Conservation (phyloP, 2,113 vertebrate genomes). For the Polypterus bichir region DNA sequence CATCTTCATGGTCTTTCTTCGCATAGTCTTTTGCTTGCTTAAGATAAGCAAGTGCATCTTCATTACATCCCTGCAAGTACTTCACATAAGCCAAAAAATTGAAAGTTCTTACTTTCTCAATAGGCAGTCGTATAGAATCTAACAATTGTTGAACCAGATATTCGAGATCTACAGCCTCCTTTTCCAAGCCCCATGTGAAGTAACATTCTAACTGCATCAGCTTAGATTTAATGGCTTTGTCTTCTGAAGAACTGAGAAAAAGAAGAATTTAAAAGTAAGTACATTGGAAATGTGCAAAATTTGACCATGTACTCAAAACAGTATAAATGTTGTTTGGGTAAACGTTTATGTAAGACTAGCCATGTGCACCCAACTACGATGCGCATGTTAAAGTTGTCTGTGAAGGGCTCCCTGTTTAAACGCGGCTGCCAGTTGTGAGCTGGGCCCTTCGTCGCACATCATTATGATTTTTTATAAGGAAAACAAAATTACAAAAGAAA, state of each 20-base stretch:
- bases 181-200: slow-evolving; percentile 28
- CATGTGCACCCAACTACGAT: too few species aligned
- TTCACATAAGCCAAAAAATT: slow-evolving; percentile 23
- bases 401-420: too few species aligned
- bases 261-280: too few species aligned
- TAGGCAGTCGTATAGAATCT: slow-evolving; percentile 4
- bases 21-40: slow-evolving; percentile 12
- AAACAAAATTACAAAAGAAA: too few species aligned
- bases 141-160: slow-evolving; percentile 15
- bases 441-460: too few species aligned
- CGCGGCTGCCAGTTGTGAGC: too few species aligned
- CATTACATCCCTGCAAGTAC: slow-evolving; percentile 11
- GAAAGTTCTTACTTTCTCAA: slow-evolving; percentile 10
- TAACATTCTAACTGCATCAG: slow-evolving; percentile 26
- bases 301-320: too few species aligned
- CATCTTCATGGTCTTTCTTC: slow-evolving; percentile 16
- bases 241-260: slow-evolving; percentile 4
- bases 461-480: too few species aligned
- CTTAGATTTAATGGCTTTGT: slow-evolving; percentile 10
- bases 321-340: too few species aligned
- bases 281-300: too few species aligned
- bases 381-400: too few species aligned
- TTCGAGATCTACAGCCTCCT: slow-evolving; percentile 19
- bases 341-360: too few species aligned
- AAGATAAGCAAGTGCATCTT: slow-evolving; percentile 12